These are phyloP conservation scores for Nineta flava DNA, from an alignment of 2,888 invertebrate genomes.

Conservation along the genomic window DNA sequence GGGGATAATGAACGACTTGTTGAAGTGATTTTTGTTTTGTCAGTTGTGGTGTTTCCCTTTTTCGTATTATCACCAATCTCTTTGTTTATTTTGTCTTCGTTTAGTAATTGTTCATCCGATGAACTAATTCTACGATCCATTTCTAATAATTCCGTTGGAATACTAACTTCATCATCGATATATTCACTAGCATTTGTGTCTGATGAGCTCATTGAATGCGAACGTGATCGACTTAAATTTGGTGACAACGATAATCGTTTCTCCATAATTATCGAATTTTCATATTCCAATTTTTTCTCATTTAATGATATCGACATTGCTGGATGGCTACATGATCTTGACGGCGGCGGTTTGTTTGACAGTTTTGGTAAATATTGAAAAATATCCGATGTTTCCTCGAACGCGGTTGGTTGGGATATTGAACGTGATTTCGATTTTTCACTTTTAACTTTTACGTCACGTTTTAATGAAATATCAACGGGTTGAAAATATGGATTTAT, in stretches of 20 bases:
- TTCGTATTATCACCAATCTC: not conserved
- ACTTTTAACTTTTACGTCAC: no score
- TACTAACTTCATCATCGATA: not conserved
- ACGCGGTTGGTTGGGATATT: not conserved
- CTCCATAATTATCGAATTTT: not conserved
- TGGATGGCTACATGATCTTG: constrained; percentile 12
- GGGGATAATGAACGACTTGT: constrained; percentile 1
- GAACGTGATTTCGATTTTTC: not conserved
- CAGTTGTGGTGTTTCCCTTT: not conserved
- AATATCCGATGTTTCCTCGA: not conserved
- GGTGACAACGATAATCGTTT: not conserved
- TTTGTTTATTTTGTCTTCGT: not conserved
- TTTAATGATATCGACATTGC: constrained; percentile 11
- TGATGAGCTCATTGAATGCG: not conserved
- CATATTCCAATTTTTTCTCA: not conserved
- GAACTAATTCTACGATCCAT: constrained; percentile 3
- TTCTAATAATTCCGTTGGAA: not conserved
- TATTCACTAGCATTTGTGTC: not conserved
- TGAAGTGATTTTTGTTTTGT: not conserved
- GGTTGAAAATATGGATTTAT: not conserved
- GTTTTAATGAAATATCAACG: no score
- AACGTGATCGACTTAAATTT: not conserved
- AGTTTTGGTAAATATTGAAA: constrained; percentile 1
- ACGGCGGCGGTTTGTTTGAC: constrained; percentile 7
- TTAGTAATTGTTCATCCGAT: not conserved